Conservation (phyloP, 1,140 invertebrate genomes). For the Heterodera schachtii region DNA sequence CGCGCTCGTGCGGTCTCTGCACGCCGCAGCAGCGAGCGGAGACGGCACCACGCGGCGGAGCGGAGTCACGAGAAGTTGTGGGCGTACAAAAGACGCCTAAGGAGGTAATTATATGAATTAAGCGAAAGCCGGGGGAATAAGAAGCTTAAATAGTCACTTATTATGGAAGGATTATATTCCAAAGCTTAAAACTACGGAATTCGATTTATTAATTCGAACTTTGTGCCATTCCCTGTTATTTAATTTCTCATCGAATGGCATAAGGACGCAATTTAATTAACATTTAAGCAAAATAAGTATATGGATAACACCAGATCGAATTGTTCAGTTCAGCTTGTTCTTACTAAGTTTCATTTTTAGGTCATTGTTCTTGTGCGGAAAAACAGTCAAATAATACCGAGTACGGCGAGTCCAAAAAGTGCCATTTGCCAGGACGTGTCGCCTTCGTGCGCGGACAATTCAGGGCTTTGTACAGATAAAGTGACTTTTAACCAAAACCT, state of each 20-base stretch:
- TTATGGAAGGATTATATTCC: no score
- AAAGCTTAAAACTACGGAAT: no score
- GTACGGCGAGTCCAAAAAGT: neutral
- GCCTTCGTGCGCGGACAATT: constrained; percentile 2
- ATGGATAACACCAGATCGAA: no score
- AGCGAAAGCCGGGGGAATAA: no score
- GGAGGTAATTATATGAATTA: neutral
- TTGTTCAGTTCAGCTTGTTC: no score
- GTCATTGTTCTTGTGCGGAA: constrained; percentile 4
- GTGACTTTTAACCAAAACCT: neutral
- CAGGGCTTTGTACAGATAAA: neutral
- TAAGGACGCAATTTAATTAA: no score
- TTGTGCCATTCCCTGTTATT: no score
- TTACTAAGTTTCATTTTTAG: neutral
- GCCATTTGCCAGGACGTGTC: neutral
- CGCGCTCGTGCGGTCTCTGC: constrained; percentile 12
- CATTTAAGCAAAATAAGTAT: no score
- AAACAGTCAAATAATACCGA: neutral
- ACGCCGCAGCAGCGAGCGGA: neutral
- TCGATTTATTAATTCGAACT: no score
- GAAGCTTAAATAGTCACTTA: no score
- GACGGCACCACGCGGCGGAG: neutral
- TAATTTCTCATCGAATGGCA: no score
- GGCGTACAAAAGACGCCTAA: constrained; percentile 4
- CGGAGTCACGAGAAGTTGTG: neutral